phyloP scores from a whole-genome alignment of 2,113 vertebrate species.

The Trochalopteron elliotii region DNA sequence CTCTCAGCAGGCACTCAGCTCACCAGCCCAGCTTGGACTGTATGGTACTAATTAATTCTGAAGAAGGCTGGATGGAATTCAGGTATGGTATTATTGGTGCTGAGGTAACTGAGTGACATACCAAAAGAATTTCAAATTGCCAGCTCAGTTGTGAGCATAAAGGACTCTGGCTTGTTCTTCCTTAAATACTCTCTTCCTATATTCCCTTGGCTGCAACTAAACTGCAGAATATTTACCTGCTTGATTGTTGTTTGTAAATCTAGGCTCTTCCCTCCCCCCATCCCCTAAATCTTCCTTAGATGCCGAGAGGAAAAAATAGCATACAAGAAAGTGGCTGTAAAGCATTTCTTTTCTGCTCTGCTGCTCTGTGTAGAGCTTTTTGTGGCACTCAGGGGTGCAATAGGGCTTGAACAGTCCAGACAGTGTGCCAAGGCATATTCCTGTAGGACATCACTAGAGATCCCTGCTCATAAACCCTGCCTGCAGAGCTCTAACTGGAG shows the following conservation, averaged over 20 bases:
- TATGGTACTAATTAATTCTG: neutral
- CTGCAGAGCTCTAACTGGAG: neutral
- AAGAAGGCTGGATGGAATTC: neutral
- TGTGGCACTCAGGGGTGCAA: conserved; percentile 39
- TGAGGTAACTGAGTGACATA: neutral
- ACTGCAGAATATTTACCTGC: conserved; percentile 42
- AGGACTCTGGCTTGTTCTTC: neutral
- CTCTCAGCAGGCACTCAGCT: neutral
- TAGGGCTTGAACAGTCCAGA: conserved; percentile 56
- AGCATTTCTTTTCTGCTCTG: conserved; percentile 41
- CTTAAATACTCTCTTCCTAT: neutral
- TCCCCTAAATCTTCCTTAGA: conserved; percentile 14
- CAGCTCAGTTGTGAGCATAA: neutral
- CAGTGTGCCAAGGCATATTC: conserved; percentile 23
- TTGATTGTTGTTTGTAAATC: conserved; percentile 58
- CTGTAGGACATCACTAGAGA: conserved; percentile 18
- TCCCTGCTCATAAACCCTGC: conserved; percentile 8
- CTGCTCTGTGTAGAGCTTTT: neutral
- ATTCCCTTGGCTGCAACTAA: conserved; percentile 29
- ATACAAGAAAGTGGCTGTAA: conserved; percentile 24
- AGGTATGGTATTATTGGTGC: neutral
- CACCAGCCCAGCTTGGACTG: rapidly evolving
- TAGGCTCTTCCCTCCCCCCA: neutral
- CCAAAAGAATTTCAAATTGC: neutral
- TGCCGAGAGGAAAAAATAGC: neutral